Evolutionary conservation across 1,140 invertebrate genomes (phyloP).

Genomic region (Hirudo medicinalis): DNA sequence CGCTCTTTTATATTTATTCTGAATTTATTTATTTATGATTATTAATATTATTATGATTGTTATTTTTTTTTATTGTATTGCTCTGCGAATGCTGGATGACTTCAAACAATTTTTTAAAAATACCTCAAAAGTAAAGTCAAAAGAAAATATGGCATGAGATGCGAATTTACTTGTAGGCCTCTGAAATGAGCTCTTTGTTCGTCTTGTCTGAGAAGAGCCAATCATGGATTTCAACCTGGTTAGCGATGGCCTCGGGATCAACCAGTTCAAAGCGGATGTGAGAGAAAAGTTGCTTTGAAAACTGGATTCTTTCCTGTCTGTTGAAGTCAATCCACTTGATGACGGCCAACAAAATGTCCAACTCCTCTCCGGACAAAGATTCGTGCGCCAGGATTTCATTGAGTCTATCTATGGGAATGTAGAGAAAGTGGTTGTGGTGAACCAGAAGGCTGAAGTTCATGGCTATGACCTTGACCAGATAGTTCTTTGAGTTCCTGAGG

Average conservation of each 20-base stretch:
- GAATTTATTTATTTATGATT: too few relatives aligned
- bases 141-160: too few relatives aligned
- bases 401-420: constrained; percentile 14
- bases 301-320: constrained; percentile 11
- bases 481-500: constrained; percentile 9
- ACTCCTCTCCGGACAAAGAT: constrained; percentile 17
- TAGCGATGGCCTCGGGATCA: constrained; percentile 23
- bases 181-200: constrained; percentile 2
- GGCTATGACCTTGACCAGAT: constrained; percentile 5
- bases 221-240: constrained; percentile 22
- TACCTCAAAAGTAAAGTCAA: too few relatives aligned
- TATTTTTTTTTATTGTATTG: too few relatives aligned
- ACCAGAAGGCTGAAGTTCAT: constrained; percentile 16
- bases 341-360: constrained; percentile 24
- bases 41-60: too few relatives aligned
- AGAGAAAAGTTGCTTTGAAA: constrained; percentile 16
- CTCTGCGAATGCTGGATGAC: too few relatives aligned
- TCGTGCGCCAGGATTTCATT: constrained; percentile 18
- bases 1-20: too few relatives aligned
- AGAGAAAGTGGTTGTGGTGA: constrained; percentile 16
- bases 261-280: constrained; percentile 21
- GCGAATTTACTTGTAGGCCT: constrained; percentile 22
- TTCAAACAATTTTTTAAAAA: too few relatives aligned
- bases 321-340: constrained; percentile 24
- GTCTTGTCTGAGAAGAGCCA: constrained; percentile 17